Conservation (phyloP, 2,113 vertebrate species). For the Albula goreensis region DNA sequence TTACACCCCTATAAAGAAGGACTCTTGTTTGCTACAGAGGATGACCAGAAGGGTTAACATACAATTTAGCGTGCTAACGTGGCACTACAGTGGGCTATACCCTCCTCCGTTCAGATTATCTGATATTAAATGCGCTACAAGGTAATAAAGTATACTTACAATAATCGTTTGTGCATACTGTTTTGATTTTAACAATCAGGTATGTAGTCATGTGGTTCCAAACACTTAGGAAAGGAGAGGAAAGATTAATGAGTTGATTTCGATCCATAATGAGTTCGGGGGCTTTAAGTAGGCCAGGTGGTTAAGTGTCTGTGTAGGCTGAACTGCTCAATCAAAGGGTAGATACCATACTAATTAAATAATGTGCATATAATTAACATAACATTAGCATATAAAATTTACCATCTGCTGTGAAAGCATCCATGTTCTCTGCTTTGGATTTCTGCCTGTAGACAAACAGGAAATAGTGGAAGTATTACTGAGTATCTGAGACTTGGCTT, state of each 20-base stretch:
- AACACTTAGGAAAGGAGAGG: too few species aligned
- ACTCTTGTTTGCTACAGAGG: constrained; percentile 35
- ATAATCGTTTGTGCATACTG: background rate
- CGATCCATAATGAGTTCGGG: background rate
- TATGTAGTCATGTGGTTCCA: background rate
- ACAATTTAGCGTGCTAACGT: constrained; percentile 74
- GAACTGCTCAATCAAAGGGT: too few species aligned
- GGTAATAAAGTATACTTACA: constrained; percentile 52
- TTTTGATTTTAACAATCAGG: background rate
- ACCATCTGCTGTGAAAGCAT: too few species aligned
- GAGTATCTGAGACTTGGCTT: too few species aligned
- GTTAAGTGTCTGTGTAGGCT: background rate
- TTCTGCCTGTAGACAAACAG: too few species aligned
- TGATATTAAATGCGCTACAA: constrained; percentile 50
- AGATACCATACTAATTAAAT: too few species aligned
- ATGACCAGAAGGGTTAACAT: constrained; percentile 43
- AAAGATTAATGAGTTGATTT: background rate
- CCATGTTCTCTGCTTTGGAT: too few species aligned
- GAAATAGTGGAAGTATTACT: too few species aligned
- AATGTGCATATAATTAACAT: too few species aligned
- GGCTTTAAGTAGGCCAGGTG: background rate
- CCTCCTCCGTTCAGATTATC: constrained; percentile 85
- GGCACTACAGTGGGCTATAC: constrained; percentile 82
- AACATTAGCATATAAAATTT: too few species aligned
- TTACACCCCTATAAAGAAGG: constrained; percentile 48